These are phyloP conservation scores for Thalassoma bifasciatum DNA, from an alignment of 2,113 vertebrate species.

Conservation along the genomic window DNA sequence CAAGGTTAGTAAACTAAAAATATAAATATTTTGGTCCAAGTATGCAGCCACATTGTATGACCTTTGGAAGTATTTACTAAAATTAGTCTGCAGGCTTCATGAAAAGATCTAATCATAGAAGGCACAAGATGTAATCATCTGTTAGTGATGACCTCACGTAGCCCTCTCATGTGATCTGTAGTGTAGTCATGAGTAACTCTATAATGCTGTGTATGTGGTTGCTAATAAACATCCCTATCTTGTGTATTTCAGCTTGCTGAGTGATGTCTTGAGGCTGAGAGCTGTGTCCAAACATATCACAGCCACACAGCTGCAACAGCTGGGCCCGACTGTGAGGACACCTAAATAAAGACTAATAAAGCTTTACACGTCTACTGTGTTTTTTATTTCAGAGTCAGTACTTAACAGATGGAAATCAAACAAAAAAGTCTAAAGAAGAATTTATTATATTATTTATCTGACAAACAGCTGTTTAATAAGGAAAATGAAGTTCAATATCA, in stretches of 20 bases:
- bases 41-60: conserved; percentile 23
- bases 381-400: neutral
- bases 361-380: neutral
- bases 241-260: conserved; percentile 74
- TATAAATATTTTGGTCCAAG: conserved; percentile 18
- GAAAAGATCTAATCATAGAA: conserved; percentile 54
- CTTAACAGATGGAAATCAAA: conserved; percentile 27
- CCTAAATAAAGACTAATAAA: conserved; percentile 65
- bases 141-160: conserved; percentile 54
- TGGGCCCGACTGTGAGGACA: conserved; percentile 46
- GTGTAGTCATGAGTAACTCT: conserved; percentile 33
- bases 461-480: conserved; percentile 73
- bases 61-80: conserved; percentile 62
- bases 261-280: conserved; percentile 52
- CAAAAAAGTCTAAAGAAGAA: conserved; percentile 54
- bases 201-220: conserved; percentile 62
- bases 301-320: conserved; percentile 74
- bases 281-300: conserved; percentile 30
- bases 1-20: conserved; percentile 83
- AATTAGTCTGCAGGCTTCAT: conserved; percentile 46
- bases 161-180: conserved; percentile 55
- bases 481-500: conserved; percentile 59
- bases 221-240: conserved; percentile 67
- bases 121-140: conserved; percentile 52
- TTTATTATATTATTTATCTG: conserved; percentile 72